Evolutionary conservation across 2,888 invertebrate species (phyloP), one percentile per base, ranked within the genome.

Genomic region (Pardosa pseudoannulata): DNA sequence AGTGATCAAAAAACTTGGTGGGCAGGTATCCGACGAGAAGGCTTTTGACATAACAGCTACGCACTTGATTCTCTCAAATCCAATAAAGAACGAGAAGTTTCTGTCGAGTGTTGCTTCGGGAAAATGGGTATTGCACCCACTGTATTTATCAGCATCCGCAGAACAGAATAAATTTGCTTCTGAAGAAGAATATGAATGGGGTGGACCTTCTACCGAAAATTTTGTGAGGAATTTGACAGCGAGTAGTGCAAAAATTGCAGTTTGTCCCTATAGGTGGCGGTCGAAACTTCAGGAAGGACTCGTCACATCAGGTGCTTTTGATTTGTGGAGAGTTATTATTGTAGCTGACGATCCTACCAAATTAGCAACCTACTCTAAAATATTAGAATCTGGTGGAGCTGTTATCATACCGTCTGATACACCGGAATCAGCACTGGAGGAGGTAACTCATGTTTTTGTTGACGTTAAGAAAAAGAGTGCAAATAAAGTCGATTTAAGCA

Each of bases 161-260:
- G 92, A 93, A 31, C 92, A 92, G 0, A 93, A 94, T 0, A 90
- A 90, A 83, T 95, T 96, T 90, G 91, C 96, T 2, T 91, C 94
- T 95, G 97, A 97, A 91, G 95, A 96, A 89, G 93, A 94, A 0
- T 96, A 93, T 91, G 97, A 97, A 91, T 97, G 96, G 95, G 97
- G 97, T 1, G 96, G 96, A 91, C 94, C 95, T 0, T 90, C 89
- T 23, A 91, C 92, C 0, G 72, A 73, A 50, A 56, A 75, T 72
- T n/a, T 74, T 62, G 6, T 73, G 29, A 28, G 50, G 64, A 89
- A 89, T 62, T 87, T 89, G 3, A 39, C 75, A 19, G 32, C 50
- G 1, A 64, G 23, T 11, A 65, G n/a, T 50, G 67, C 76, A 13
- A 90, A 90, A 64, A 89, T 92, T 16, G 91, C 92, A 0, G 64